Percentiles rank a stretch among this genome's conserved stretches.
phyloP scores from a whole-genome alignment of 2,113 vertebrate genomes.

The Clarias macrocephalus region DNA sequence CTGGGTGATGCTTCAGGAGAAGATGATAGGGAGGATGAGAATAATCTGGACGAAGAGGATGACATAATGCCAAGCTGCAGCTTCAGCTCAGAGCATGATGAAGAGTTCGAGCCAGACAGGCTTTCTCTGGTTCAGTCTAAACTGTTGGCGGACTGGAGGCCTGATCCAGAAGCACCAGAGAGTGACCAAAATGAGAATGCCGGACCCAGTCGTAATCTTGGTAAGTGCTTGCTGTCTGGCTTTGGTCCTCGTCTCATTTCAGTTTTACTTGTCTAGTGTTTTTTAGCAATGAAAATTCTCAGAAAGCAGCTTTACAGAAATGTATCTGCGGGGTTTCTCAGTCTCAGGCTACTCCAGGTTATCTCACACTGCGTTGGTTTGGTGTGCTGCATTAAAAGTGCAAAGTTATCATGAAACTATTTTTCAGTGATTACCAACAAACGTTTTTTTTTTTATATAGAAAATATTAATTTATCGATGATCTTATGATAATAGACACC shows the following conservation, averaged over 20 bases:
- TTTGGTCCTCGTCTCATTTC: neutral
- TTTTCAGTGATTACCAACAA: neutral
- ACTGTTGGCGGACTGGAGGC: conserved; percentile 66
- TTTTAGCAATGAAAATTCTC: too few species aligned
- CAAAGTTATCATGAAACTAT: neutral
- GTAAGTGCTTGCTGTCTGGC: conserved; percentile 48
- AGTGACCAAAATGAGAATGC: conserved; percentile 46
- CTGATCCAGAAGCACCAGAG: conserved; percentile 53
- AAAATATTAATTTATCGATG: neutral
- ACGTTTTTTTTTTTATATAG: neutral
- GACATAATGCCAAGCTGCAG: conserved; percentile 35
- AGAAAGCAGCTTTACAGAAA: too few species aligned
- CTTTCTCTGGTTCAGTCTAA: conserved; percentile 60
- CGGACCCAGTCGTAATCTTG: conserved; percentile 45
- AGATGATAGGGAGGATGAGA: neutral
- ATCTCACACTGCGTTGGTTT: neutral
- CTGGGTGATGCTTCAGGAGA: conserved; percentile 28
- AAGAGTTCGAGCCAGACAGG: conserved; percentile 58
- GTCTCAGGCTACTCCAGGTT: neutral
- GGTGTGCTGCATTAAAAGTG: neutral
- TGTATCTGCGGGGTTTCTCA: neutral
- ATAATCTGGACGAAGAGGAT: neutral
- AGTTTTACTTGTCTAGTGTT: too few species aligned
- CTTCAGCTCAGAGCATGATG: conserved; percentile 51
- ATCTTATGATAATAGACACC: neutral